Evolutionary conservation across 2,888 invertebrate species (phyloP), one percentile per base, ranked within the genome.

Genomic region (Watsonalla cultraria): DNA sequence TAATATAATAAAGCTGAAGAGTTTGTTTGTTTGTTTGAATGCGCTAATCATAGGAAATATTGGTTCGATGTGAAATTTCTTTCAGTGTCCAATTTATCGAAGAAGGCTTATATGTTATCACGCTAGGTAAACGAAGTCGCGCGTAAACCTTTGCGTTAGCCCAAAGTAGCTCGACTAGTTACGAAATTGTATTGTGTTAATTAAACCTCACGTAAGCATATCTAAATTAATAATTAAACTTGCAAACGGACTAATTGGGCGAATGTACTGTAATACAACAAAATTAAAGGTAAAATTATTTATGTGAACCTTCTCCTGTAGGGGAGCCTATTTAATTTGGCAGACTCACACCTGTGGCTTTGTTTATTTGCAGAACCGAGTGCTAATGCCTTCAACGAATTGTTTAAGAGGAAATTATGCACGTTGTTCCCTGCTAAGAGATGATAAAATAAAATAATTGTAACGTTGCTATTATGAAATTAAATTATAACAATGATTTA

Each of bases 301-400:
- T 81, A 84, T 74, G 76, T 65, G 58, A 61, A 72, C 54, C 68
- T 65, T 60, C 67, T 67, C 70, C 72, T 72, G 69, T 66, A 51
- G 52, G 56, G 50, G 52, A 55, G 67, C 65, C 74, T 75, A 76
- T 86, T 84, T 80, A 84, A 83, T 84, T 81, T 76, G 59, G 66
- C 64, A 69, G 65, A 65, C 61, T 69, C 68, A 68, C 86, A 86
- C 84, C 86, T 86, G 86, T 76, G 83, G 82, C 80, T 76, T 79
- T 84, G 82, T 86, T 85, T 86, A 85, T 86, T 70, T 64, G 61
- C 59, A 66, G 76, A 80, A 69, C 62, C 64, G 69, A 70, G 72
- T 68, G 65, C 60, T 74, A 76, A 77, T 72, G 72, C 70, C 74
- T 58, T 59, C 61, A 65, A 65, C 67, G 64, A 74, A 73, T 72